A percentile compares a stretch with the other conserved stretches of the same genome.
phyloP scores from a whole-genome alignment of 2,888 invertebrate genomes.

The Drosophila seclusa region DNA sequence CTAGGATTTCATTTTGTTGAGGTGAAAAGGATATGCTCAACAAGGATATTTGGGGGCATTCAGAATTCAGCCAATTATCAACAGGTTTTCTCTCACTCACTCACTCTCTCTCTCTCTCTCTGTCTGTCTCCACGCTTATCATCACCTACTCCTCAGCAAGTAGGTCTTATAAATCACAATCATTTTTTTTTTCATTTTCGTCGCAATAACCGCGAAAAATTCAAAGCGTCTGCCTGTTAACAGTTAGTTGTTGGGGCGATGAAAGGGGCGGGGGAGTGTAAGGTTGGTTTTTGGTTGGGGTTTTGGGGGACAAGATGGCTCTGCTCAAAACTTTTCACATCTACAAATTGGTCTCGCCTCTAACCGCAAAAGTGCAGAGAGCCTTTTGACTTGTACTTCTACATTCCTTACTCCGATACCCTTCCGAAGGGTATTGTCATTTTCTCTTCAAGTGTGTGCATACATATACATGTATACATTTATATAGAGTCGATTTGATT shows the following conservation, averaged over 20 bases:
- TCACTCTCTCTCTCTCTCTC: background rate
- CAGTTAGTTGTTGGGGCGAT: slow-evolving; percentile 22
- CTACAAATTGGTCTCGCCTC: slow-evolving; percentile 79
- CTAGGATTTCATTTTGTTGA: slow-evolving; percentile 20
- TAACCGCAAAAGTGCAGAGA: slow-evolving; percentile 66
- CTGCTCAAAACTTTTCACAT: slow-evolving; percentile 69
- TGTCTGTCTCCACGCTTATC: slow-evolving; percentile 33
- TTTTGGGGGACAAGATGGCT: background rate
- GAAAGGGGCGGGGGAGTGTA: too few relatives aligned
- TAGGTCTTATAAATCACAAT: slow-evolving; percentile 10
- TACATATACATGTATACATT: background rate
- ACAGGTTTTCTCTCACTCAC: slow-evolving; percentile 23
- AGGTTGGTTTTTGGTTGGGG: background rate
- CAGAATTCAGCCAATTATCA: slow-evolving; percentile 10
- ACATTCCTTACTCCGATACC: slow-evolving; percentile 3
- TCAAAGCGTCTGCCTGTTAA: slow-evolving; percentile 50
- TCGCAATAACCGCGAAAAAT: slow-evolving; percentile 34
- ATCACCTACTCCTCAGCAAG: slow-evolving; percentile 42
- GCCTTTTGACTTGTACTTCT: slow-evolving; percentile 45
- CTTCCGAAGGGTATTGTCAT: background rate
- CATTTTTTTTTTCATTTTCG: slow-evolving; percentile 14
- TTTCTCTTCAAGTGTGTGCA: background rate
- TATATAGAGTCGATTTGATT: background rate
- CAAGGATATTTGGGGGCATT: background rate
- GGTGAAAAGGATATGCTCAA: background rate